phyloP scores from a whole-genome alignment of 2,113 vertebrate genomes.

The Fulica atra region DNA sequence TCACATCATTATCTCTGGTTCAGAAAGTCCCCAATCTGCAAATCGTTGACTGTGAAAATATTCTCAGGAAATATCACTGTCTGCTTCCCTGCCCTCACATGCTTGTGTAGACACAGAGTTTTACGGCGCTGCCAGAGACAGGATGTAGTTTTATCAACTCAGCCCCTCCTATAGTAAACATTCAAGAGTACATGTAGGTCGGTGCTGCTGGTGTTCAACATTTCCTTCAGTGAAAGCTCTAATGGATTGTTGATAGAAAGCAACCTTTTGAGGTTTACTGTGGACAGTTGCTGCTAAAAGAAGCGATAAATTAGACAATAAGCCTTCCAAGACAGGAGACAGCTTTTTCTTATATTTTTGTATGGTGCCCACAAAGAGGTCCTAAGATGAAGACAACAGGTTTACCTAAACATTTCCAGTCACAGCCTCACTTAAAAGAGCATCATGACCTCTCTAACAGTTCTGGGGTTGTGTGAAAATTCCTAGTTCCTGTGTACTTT shows the following conservation, averaged over 20 bases:
- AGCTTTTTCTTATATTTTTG: neutral
- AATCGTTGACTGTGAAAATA: neutral
- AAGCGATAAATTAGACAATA: constrained; percentile 8
- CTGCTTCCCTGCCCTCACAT: neutral
- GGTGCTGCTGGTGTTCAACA: neutral
- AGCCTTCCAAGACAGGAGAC: neutral
- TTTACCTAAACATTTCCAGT: neutral
- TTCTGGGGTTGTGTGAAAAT: neutral
- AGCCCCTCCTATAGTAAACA: neutral
- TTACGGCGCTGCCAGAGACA: neutral
- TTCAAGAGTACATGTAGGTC: neutral
- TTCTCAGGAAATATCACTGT: neutral
- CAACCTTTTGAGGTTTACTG: constrained; percentile 12
- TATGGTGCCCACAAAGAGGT: neutral
- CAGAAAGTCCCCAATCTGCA: neutral
- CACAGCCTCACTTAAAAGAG: neutral
- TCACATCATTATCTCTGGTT: neutral
- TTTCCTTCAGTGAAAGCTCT: neutral
- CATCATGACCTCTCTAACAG: neutral
- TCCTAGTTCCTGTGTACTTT: neutral
- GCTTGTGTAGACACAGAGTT: neutral
- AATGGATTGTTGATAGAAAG: neutral
- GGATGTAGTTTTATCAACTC: neutral
- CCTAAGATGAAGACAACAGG: constrained; percentile 15
- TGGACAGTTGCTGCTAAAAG: neutral